Percentiles rank a stretch among this genome's conserved stretches.
phyloP scores from a whole-genome alignment of 2,797 vertebrate species.

The Arrhamphus sclerolepis region DNA sequence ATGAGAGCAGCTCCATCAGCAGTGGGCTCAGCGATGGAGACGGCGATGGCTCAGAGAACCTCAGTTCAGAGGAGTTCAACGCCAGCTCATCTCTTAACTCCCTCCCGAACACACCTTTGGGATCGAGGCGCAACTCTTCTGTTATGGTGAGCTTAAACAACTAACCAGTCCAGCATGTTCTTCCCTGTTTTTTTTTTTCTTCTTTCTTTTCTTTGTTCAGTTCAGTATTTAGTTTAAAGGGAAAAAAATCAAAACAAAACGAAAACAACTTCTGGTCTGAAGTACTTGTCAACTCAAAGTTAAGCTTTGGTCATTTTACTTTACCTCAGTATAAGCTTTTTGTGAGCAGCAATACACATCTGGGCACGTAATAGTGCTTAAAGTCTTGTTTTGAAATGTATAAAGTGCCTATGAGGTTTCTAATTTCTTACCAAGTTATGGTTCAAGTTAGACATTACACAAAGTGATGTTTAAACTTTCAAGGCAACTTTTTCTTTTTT shows the following conservation, averaged over 20 bases:
- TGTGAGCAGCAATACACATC: not conserved
- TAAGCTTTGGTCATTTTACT: not conserved
- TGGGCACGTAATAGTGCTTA: not conserved
- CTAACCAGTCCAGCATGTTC: not conserved
- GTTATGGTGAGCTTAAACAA: slow-evolving; percentile 84
- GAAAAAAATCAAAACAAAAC: not conserved
- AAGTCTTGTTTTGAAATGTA: not conserved
- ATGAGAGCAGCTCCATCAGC: slow-evolving; percentile 99
- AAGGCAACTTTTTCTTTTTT: too few species aligned
- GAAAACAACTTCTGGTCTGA: too few species aligned
- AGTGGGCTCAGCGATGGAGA: slow-evolving; percentile 94
- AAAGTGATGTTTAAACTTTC: too few species aligned
- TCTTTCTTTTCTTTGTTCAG: not conserved
- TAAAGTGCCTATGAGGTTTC: not conserved
- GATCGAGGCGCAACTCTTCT: slow-evolving; percentile 92
- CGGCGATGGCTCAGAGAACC: slow-evolving; percentile 89
- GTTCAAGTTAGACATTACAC: not conserved
- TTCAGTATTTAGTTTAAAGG: not conserved
- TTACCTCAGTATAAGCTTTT: not conserved
- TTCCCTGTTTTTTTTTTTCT: not conserved
- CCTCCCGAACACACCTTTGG: slow-evolving; percentile 91
- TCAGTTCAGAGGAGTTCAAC: slow-evolving; percentile 98
- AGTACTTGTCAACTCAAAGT: not conserved
- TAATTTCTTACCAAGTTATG: not conserved
- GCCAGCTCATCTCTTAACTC: slow-evolving; percentile 97